Evolutionary conservation across 2,113 vertebrate species (phyloP).

Genomic region (Peromyscus leucopus): DNA sequence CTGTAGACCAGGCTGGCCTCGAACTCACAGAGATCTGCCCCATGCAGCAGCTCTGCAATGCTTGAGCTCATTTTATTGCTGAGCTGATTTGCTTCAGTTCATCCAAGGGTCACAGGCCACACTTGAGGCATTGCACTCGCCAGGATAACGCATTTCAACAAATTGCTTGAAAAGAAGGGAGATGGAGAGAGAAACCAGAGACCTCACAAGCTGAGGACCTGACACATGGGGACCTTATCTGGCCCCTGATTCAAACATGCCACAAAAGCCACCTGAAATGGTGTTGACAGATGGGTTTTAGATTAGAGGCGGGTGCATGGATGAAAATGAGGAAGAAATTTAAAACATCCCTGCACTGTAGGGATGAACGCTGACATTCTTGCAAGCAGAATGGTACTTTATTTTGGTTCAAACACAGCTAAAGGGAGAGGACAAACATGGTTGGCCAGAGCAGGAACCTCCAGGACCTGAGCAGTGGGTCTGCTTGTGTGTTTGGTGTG

Average conservation of each 20-base stretch:
- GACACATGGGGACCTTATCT: fast-evolving
- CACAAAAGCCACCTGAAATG: neutral
- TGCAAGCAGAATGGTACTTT: neutral
- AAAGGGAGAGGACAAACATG: neutral
- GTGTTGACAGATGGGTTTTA: neutral
- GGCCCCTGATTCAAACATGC: neutral
- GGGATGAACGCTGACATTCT: neutral
- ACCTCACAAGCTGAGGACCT: neutral
- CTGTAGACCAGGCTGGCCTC: neutral
- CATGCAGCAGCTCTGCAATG: neutral
- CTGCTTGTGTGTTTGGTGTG: fast-evolving
- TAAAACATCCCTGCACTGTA: neutral
- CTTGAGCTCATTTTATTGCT: too few relatives aligned
- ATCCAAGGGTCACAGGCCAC: neutral
- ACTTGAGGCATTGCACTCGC: neutral
- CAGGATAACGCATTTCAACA: neutral
- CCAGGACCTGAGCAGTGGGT: neutral
- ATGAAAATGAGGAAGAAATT: neutral
- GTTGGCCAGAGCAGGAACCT: neutral
- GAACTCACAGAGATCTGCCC: too few relatives aligned
- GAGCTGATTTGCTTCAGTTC: neutral
- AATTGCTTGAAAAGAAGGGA: neutral
- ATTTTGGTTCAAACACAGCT: neutral
- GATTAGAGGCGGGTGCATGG: neutral
- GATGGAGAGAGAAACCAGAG: neutral